These are phyloP conservation scores for Osmerus mordax DNA, from an alignment of 2,113 vertebrate genomes.

Conservation along the genomic window DNA sequence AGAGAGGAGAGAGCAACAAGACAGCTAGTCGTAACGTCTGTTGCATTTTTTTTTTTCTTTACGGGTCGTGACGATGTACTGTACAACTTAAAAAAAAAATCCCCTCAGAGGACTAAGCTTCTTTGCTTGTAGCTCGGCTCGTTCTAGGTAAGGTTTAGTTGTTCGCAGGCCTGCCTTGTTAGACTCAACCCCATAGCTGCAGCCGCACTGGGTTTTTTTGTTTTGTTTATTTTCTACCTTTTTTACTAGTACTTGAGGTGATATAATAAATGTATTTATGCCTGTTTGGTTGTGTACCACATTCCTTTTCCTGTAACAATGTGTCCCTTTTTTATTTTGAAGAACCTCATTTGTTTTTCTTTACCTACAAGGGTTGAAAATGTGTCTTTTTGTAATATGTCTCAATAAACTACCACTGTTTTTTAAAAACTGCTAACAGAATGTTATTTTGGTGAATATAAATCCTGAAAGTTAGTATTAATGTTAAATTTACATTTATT, in stretches of 20 bases:
- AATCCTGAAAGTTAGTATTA: too few species aligned
- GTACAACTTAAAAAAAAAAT: conserved; percentile 63
- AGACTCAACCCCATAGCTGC: conserved; percentile 74
- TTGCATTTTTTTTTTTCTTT: conserved; percentile 73
- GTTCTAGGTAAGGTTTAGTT: conserved; percentile 73
- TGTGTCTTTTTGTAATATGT: conserved; percentile 58
- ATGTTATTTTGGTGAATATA: too few species aligned
- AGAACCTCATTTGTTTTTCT: conserved; percentile 51
- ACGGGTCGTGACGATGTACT: conserved; percentile 75
- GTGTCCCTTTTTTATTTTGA: conserved; percentile 50
- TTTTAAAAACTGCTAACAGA: conserved; percentile 30
- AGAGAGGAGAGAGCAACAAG: conserved; percentile 37
- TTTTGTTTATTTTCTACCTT: conserved; percentile 61
- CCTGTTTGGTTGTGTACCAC: conserved; percentile 77
- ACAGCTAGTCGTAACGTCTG: conserved; percentile 69
- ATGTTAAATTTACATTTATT: too few species aligned
- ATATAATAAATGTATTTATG: conserved; percentile 82
- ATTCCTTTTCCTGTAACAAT: conserved; percentile 70
- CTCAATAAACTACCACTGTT: conserved; percentile 65
- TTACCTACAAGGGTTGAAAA: conserved; percentile 62
- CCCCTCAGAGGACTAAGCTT: conserved; percentile 75
- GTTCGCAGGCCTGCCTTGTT: conserved; percentile 79
- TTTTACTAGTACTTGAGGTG: conserved; percentile 85
- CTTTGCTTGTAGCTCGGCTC: conserved; percentile 77
- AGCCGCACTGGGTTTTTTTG: conserved; percentile 84